Evolutionary conservation across 2,888 invertebrate species (phyloP), one percentile per base, ranked within the genome.

Genomic region (Drosophila pseudotakahashii): DNA sequence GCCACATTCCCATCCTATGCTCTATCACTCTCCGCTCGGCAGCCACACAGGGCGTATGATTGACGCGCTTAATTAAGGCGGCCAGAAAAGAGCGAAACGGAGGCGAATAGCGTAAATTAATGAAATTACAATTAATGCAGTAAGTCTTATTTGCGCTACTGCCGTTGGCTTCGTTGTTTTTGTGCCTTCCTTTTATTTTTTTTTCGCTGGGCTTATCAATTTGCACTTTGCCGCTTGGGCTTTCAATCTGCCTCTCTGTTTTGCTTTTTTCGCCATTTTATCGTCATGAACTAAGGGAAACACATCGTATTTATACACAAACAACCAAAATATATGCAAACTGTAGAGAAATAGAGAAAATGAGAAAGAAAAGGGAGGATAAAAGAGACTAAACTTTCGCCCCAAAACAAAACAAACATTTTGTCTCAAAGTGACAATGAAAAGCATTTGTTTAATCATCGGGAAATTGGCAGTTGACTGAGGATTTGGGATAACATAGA

Each of bases 111-210:
- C 55, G 51, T 69, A 81, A 81, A 84, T 83, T 83, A 87, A 83
- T 87, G 77, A 73, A 87, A 84, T 88, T 84, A 77, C 79, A 83
- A 87, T 87, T 87, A 70, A 77, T 86, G 81, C 78, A 76, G 61
- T 66, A 41, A 62, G 71, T 52, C 50, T 73, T 71, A 23, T 69
- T 74, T 45, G 30, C 26, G 50, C 34, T n/a, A 11, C 19, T 45
- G 37, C 23, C 54, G 7, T 26, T 44, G 39, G n/a, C 19, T 16
- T 19, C 37, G 26, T 66, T 42, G n/a, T 23, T 66, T 37, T 44
- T 44, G 9, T 16, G 4, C 13, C n/a, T 47, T 5, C 11, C 7
- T 47, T 32, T 14, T 47, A 0, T 14, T 14, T 36, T 14, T 14
- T 36, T 19, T 16, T 26, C 37, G 30, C 55, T 42, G 52, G 52